Conservation (phyloP, 2,113 vertebrate species). For the Ranitomeya variabilis region DNA sequence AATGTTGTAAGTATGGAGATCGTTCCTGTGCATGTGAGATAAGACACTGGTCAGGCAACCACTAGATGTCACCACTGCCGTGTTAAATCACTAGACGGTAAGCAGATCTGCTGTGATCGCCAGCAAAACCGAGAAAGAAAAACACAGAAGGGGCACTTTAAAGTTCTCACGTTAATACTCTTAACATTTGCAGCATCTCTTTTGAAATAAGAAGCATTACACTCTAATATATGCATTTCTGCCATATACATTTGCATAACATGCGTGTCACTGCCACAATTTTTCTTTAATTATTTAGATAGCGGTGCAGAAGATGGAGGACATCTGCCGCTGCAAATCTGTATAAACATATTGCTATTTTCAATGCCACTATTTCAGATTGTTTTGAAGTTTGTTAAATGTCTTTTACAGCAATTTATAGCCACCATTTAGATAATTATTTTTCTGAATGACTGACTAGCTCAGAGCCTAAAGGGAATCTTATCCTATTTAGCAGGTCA, state of each 20-base stretch:
- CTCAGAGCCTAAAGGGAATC: conserved; percentile 36
- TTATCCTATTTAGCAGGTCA: conserved; percentile 51
- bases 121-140: background rate
- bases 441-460: conserved; percentile 46
- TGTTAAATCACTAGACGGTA: conserved; percentile 5
- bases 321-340: conserved; percentile 35
- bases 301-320: background rate
- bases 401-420: conserved; percentile 26
- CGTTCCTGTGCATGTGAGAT: background rate
- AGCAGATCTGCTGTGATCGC: background rate
- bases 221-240: conserved; percentile 29
- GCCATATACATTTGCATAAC: conserved; percentile 36
- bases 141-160: background rate
- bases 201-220: conserved; percentile 31
- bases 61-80: conserved; percentile 54
- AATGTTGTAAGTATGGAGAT: background rate
- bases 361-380: conserved; percentile 3
- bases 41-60: background rate
- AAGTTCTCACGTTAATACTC: background rate
- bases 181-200: conserved; percentile 9
- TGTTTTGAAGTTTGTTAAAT: conserved; percentile 18
- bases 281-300: conserved; percentile 31
- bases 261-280: conserved; percentile 10
- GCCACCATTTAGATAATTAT: conserved; percentile 37
- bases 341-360: conserved; percentile 19